Percentiles rank a stretch among this genome's conserved stretches.
Conservation (phyloP, 2,797 vertebrate genomes). For the Brachyrhaphis roseni region DNA sequence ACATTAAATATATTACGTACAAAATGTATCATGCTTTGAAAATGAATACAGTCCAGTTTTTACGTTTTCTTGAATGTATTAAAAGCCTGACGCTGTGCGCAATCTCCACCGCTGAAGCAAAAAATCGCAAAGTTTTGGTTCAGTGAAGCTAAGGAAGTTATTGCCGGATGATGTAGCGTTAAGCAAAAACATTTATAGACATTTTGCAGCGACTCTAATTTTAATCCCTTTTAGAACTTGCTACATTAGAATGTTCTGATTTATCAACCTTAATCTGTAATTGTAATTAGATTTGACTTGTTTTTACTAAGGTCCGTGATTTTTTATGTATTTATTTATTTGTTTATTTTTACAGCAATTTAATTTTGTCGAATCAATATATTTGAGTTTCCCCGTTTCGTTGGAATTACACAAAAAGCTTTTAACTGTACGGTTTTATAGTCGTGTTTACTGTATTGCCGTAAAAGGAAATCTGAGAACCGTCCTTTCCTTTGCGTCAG, state of each 20-base stretch:
- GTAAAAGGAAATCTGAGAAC: too few species aligned
- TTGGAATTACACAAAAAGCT: background rate
- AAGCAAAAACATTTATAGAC: background rate
- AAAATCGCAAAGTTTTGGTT: background rate
- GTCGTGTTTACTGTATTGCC: background rate
- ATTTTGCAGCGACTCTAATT: background rate
- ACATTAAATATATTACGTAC: background rate
- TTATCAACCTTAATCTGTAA: background rate
- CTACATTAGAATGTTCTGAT: background rate
- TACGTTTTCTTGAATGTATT: background rate
- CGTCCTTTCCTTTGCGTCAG: too few species aligned
- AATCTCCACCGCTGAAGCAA: background rate
- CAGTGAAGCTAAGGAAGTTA: background rate
- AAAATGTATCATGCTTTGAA: background rate
- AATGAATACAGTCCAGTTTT: background rate
- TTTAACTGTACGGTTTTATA: background rate
- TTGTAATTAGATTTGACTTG: background rate
- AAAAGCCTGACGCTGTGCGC: background rate
- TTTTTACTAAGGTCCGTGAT: background rate
- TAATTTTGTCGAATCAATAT: too few species aligned
- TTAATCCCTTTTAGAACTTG: background rate
- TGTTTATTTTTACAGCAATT: background rate
- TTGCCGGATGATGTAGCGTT: background rate
- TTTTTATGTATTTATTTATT: background rate
- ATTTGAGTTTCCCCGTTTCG: background rate